Conservation (phyloP, 37 sponge, comb jelly and placozoan genomes). For the Aplysina aerophoba region DNA sequence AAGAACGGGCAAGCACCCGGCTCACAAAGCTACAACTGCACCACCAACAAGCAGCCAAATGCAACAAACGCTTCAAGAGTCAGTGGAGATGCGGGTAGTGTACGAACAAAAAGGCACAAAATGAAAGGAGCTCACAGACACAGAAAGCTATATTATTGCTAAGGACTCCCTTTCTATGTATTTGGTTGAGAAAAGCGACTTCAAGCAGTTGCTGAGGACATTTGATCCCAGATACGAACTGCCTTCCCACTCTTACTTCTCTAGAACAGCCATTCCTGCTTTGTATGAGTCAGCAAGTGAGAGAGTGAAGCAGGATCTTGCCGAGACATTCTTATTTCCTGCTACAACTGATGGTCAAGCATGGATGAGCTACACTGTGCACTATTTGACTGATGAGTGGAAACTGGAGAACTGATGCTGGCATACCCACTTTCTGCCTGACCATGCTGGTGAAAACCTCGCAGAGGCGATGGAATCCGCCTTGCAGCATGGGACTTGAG, state of each 20-base stretch:
- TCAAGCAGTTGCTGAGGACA: constrained; percentile 11
- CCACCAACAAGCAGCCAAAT: constrained; percentile 1
- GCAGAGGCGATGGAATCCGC: constrained; percentile 32
- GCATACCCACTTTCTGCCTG: constrained; percentile 27
- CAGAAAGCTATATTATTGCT: constrained; percentile 25
- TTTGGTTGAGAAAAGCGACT: constrained; percentile 28
- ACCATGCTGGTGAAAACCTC: constrained; percentile 35
- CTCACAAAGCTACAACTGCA: background rate
- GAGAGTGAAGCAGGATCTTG: constrained; percentile 6
- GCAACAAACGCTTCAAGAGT: constrained; percentile 3
- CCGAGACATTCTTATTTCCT: background rate
- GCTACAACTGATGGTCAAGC: constrained; percentile 41
- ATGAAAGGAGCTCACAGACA: constrained; percentile 45
- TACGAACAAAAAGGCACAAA: constrained; percentile 21
- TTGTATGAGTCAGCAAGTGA: constrained; percentile 30
- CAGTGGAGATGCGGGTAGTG: background rate
- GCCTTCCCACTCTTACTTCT: constrained; percentile 28
- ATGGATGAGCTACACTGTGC: constrained; percentile 32
- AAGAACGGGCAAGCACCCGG: background rate
- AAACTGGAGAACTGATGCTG: background rate
- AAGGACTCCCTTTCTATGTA: constrained; percentile 24
- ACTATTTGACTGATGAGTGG: constrained; percentile 37
- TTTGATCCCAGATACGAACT: constrained; percentile 43
- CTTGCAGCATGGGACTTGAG: constrained; percentile 35
- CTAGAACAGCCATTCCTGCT: constrained; percentile 35